Percentiles rank a stretch among this genome's conserved stretches.
Conservation (phyloP, 2,888 invertebrate genomes). For the Volucella inanis region DNA sequence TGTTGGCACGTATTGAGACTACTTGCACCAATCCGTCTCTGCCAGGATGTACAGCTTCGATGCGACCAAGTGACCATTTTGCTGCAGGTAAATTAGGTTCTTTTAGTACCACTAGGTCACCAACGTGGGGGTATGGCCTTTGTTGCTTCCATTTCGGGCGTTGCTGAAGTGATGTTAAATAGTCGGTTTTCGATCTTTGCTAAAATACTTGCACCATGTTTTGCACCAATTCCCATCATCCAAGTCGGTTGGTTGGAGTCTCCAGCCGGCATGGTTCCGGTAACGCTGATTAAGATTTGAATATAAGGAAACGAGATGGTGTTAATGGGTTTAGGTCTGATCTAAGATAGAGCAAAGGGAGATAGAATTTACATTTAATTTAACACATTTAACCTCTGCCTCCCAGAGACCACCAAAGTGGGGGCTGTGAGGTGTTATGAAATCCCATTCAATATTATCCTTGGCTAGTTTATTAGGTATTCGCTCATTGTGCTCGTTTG, state of each 20-base stretch:
- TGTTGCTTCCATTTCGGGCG: conserved; percentile 25
- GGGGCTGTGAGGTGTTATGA: conserved; percentile 23
- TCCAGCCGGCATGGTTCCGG: too few relatives aligned
- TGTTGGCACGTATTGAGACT: conserved; percentile 33
- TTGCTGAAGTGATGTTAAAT: conserved; percentile 11
- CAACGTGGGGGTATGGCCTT: neutral
- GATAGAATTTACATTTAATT: conserved; percentile 40
- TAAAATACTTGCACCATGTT: conserved; percentile 23
- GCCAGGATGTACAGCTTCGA: conserved; percentile 51
- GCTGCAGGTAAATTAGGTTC: conserved; percentile 42
- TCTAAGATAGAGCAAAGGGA: conserved; percentile 51
- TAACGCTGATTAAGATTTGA: too few relatives aligned
- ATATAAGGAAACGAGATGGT: too few relatives aligned
- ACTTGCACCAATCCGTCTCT: conserved; percentile 42
- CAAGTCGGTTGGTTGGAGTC: too few relatives aligned
- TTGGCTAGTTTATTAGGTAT: neutral
- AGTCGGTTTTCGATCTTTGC: conserved; percentile 51
- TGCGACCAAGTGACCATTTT: conserved; percentile 53
- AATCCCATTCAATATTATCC: neutral
- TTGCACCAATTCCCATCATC: too few relatives aligned
- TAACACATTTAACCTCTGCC: too few relatives aligned
- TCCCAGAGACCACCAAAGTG: conserved; percentile 5
- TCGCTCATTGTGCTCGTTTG: conserved; percentile 1
- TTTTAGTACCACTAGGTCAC: conserved; percentile 45
- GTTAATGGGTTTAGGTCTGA: conserved; percentile 23